Conservation (phyloP, 2,888 invertebrate genomes). For the Scaptodrosophila latifasciaeformis region DNA sequence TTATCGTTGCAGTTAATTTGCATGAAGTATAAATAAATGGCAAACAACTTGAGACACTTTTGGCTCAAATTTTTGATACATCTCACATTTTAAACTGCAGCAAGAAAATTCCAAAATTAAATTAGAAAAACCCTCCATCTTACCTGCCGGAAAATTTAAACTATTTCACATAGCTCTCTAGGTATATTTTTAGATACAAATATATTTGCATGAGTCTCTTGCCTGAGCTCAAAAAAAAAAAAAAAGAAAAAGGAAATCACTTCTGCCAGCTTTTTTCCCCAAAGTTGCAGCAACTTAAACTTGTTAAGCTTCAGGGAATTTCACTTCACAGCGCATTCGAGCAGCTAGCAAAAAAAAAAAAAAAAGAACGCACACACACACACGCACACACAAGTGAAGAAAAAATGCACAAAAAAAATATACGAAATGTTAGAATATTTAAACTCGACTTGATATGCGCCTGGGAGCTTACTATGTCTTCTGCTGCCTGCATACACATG, state of each 20-base stretch:
- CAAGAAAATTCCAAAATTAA: conserved; percentile 51
- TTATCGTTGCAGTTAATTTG: conserved; percentile 65
- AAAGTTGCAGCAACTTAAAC: conserved; percentile 55
- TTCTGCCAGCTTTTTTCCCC: conserved; percentile 40
- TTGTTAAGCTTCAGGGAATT: conserved; percentile 66
- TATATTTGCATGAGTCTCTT: too few relatives aligned
- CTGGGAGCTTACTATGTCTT: conserved; percentile 59
- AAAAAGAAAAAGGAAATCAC: conserved; percentile 36
- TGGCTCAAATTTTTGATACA: conserved; percentile 22
- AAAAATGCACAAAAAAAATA: conserved; percentile 18
- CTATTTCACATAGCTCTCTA: conserved; percentile 45
- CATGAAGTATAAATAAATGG: conserved; percentile 65
- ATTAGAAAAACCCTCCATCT: conserved; percentile 37
- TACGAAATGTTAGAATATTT: conserved; percentile 50
- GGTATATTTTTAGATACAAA: too few relatives aligned
- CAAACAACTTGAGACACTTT: conserved; percentile 54
- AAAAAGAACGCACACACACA: conserved; percentile 21
- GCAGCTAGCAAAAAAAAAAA: conserved; percentile 30
- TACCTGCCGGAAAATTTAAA: conserved; percentile 45
- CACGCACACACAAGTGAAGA: not conserved
- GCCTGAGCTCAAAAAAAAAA: conserved; percentile 2
- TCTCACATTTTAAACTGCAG: not conserved
- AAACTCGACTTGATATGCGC: conserved; percentile 64
- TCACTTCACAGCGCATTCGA: conserved; percentile 40
- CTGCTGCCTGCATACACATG: conserved; percentile 17